phyloP scores from a whole-genome alignment of 2,113 vertebrate species.

The Drymodes brunneopygia region DNA sequence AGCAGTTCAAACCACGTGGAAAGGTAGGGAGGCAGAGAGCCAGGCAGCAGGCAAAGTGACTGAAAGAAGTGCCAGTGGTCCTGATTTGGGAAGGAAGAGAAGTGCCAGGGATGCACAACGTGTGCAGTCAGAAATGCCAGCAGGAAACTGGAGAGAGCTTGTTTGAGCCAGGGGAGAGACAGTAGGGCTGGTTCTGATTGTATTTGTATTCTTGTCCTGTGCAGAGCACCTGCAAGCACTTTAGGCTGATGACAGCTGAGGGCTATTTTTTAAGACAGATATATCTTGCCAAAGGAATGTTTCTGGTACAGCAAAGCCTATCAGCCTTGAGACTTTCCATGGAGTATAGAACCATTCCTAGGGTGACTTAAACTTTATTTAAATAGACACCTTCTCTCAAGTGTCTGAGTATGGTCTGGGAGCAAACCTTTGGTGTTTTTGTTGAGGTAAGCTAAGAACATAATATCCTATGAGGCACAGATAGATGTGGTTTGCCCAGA shows the following conservation, averaged over 20 bases:
- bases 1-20: rapidly evolving
- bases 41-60: rapidly evolving
- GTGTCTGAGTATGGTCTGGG: neutral
- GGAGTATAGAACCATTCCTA: neutral
- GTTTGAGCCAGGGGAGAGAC: neutral
- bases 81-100: neutral
- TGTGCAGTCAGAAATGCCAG: rapidly evolving
- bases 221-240: neutral
- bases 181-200: neutral
- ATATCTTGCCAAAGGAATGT: neutral
- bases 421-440: neutral
- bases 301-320: neutral
- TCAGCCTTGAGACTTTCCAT: neutral
- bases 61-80: rapidly evolving
- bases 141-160: neutral
- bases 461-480: neutral
- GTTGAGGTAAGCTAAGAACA: neutral
- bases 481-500: neutral
- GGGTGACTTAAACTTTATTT: neutral
- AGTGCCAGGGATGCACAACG: neutral
- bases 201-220: neutral
- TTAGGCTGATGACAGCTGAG: neutral
- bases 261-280: neutral
- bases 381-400: neutral
- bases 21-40: neutral